Conservation (phyloP, 1,140 invertebrate genomes). For the Araneus ventricosus region DNA sequence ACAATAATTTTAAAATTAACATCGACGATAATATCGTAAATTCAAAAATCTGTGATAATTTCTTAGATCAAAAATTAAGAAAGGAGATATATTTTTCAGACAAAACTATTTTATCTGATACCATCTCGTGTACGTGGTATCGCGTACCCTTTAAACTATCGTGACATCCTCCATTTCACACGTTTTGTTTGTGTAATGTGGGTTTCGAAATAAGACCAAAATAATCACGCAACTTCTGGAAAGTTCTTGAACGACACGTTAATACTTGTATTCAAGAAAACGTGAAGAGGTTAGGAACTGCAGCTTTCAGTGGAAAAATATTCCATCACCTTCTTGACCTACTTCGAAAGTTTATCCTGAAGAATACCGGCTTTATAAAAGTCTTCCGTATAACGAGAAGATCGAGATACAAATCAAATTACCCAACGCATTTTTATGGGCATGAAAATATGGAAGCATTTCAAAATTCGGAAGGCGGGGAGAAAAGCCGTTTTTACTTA, state of each 20-base stretch:
- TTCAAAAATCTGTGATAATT: no score
- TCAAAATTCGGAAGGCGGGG: background rate
- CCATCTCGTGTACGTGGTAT: background rate
- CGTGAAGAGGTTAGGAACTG: conserved; percentile 8
- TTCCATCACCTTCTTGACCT: conserved; percentile 21
- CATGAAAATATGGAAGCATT: background rate
- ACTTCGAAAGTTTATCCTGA: background rate
- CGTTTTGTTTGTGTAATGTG: background rate
- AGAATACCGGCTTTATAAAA: background rate
- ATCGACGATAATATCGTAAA: no score
- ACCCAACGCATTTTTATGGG: background rate
- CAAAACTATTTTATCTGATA: background rate
- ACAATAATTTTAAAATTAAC: no score
- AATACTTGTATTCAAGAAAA: background rate
- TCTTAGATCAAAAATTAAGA: no score
- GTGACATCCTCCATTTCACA: background rate
- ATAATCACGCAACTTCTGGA: background rate
- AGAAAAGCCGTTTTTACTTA: background rate
- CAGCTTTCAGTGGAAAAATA: conserved; percentile 3
- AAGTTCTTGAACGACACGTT: background rate
- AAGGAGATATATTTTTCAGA: background rate
- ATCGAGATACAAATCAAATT: conserved; percentile 1
- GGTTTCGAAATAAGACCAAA: background rate
- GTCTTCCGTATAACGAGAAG: background rate
- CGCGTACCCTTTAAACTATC: background rate